These are phyloP conservation scores for Oscheius sp. DNA, from an alignment of 2,888 invertebrate genomes.

Conservation along the genomic window DNA sequence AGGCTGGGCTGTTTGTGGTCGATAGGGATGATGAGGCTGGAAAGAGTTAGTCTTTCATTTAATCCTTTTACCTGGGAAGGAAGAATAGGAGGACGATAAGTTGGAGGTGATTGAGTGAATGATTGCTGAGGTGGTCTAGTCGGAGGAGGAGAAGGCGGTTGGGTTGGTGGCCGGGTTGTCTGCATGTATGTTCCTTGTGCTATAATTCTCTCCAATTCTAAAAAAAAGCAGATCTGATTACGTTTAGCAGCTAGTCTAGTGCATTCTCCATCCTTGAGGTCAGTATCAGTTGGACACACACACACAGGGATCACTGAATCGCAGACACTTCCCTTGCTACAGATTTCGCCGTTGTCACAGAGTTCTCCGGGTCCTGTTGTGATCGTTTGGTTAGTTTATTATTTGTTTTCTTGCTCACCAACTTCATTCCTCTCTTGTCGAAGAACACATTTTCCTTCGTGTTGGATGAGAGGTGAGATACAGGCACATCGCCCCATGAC, in stretches of 20 bases:
- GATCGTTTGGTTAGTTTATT: not conserved
- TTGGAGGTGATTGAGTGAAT: slow-evolving; percentile 26
- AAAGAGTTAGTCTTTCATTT: not conserved
- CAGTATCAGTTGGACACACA: slow-evolving; percentile 66
- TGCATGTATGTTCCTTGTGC: not conserved
- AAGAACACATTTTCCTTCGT: slow-evolving; percentile 63
- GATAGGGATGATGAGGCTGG: slow-evolving; percentile 5
- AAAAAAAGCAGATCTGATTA: not conserved
- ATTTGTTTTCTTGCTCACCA: slow-evolving; percentile 40
- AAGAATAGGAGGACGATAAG: not conserved
- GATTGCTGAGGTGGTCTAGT: slow-evolving; percentile 5
- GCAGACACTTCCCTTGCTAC: slow-evolving; percentile 64
- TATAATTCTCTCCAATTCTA: no score
- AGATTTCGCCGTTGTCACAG: slow-evolving; percentile 65
- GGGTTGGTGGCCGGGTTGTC: slow-evolving; percentile 20
- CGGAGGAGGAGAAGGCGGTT: not conserved
- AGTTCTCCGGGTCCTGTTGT: slow-evolving; percentile 61
- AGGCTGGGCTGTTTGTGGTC: slow-evolving; percentile 7
- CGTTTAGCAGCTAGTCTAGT: not conserved
- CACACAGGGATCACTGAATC: slow-evolving; percentile 66
- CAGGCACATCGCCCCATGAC: slow-evolving; percentile 64
- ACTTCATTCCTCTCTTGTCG: slow-evolving; percentile 52
- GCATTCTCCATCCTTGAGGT: slow-evolving; percentile 60
- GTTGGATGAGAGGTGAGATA: slow-evolving; percentile 61
- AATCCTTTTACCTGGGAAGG: slow-evolving; percentile 1